Evolutionary conservation across 30 jellyfish, hydroid and myxozoan species (phyloP).

Genomic region (Sanderia malayensis): DNA sequence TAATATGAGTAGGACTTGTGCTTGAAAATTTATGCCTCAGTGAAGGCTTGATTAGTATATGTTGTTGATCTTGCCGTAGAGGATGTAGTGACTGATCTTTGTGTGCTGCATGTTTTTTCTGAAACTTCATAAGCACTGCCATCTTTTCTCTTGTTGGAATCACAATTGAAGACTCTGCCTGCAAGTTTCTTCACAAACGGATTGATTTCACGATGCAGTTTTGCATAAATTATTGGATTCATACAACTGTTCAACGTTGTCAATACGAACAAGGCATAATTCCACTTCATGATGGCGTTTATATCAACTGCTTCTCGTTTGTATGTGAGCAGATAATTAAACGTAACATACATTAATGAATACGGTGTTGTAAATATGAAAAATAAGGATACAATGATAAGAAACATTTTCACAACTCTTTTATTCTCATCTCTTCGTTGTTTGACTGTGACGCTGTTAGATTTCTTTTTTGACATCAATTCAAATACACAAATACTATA

Average conservation of each 20-base stretch:
- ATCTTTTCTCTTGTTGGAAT: neutral
- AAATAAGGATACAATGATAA: conserved; percentile 17
- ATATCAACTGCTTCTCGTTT: conserved; percentile 15
- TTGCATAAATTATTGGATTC: conserved; percentile 56
- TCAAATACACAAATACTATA: conserved; percentile 21
- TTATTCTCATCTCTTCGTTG: conserved; percentile 20
- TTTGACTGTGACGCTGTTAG: neutral
- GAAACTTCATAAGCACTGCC: neutral
- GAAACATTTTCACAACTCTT: conserved; percentile 40
- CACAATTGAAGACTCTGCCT: neutral
- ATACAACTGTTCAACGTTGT: conserved; percentile 49
- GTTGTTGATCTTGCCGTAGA: neutral
- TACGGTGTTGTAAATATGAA: conserved; percentile 44
- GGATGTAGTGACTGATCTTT: neutral
- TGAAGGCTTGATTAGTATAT: neutral
- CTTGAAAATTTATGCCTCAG: no score
- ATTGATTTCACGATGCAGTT: conserved; percentile 15
- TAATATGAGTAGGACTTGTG: no score
- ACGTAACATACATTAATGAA: conserved; percentile 18
- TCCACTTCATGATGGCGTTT: conserved; percentile 19
- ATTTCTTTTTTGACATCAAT: conserved; percentile 4
- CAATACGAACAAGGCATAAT: conserved; percentile 32
- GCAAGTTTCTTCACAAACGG: neutral
- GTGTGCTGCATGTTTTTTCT: neutral
- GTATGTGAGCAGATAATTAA: conserved; percentile 18